phyloP scores from a whole-genome alignment of 2,888 invertebrate species.

The Biston betularia region DNA sequence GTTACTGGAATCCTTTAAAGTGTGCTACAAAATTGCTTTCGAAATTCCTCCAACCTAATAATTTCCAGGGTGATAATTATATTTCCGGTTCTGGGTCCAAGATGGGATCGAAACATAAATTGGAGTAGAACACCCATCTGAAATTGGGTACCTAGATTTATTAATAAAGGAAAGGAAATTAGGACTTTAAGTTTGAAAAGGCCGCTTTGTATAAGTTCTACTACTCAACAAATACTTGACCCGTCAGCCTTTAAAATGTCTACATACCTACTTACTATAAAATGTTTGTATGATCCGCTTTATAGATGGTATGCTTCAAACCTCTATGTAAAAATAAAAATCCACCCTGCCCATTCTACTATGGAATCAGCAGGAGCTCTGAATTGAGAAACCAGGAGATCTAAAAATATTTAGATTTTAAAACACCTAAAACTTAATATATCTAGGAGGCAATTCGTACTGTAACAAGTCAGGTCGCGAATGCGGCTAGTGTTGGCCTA shows the following conservation, averaged over 20 bases:
- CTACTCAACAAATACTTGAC: background rate
- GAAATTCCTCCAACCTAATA: slow-evolving; percentile 35
- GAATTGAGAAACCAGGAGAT: too few species aligned
- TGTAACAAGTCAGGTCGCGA: slow-evolving; percentile 12
- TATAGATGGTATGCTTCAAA: too few species aligned
- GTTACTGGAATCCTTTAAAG: slow-evolving; percentile 17
- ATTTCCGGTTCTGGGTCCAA: slow-evolving; percentile 35
- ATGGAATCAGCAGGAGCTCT: too few species aligned
- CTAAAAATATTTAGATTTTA: background rate
- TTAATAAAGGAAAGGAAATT: slow-evolving; percentile 6
- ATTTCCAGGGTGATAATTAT: slow-evolving; percentile 41
- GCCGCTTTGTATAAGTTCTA: background rate
- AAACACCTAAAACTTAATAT: background rate
- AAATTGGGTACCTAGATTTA: slow-evolving; percentile 20
- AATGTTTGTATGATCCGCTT: too few species aligned
- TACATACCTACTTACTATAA: too few species aligned
- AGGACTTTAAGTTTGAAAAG: slow-evolving; percentile 4
- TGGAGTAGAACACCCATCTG: slow-evolving; percentile 27
- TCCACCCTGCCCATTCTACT: too few species aligned
- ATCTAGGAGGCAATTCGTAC: background rate
- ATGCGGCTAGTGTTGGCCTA: slow-evolving; percentile 24
- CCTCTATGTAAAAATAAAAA: too few species aligned
- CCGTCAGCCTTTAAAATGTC: too few species aligned
- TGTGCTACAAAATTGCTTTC: slow-evolving; percentile 18
- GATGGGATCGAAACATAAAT: slow-evolving; percentile 36